These are phyloP conservation scores for Himantopus leucocephalus DNA, from an alignment of 2,113 vertebrate genomes.

Conservation along the genomic window DNA sequence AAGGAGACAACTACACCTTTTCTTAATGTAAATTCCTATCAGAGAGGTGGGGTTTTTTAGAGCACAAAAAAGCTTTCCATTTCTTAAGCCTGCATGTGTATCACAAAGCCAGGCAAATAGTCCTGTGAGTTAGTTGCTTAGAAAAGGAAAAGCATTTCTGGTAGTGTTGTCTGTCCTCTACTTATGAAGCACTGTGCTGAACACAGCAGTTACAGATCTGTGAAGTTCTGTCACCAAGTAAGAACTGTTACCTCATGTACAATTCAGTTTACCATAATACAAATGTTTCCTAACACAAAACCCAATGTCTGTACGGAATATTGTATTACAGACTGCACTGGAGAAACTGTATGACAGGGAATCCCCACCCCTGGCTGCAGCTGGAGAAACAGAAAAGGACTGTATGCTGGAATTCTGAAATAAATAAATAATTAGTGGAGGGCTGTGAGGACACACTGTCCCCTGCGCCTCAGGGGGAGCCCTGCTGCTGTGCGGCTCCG, in stretches of 20 bases:
- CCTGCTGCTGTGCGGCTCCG: accelerated
- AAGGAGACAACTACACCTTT: background rate
- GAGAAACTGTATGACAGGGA: accelerated
- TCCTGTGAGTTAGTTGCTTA: background rate
- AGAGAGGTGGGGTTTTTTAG: background rate
- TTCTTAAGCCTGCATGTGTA: accelerated
- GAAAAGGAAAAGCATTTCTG: accelerated
- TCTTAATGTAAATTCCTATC: background rate
- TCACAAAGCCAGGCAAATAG: background rate
- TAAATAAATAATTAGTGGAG: background rate
- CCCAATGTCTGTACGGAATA: accelerated
- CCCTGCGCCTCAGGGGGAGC: background rate
- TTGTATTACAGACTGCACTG: background rate
- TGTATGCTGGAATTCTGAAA: no score
- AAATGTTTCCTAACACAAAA: background rate
- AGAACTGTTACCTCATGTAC: background rate
- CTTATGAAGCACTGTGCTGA: accelerated
- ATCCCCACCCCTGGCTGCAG: no score
- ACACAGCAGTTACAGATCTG: no score
- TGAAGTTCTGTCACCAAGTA: background rate
- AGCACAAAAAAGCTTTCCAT: accelerated
- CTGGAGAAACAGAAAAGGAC: background rate
- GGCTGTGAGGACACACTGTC: background rate
- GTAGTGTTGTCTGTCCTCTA: accelerated
- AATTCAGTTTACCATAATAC: background rate